A percentile compares a stretch with the other conserved stretches of the same genome.
phyloP scores from a whole-genome alignment of 2,797 vertebrate species.

The Eptatretus atami region DNA sequence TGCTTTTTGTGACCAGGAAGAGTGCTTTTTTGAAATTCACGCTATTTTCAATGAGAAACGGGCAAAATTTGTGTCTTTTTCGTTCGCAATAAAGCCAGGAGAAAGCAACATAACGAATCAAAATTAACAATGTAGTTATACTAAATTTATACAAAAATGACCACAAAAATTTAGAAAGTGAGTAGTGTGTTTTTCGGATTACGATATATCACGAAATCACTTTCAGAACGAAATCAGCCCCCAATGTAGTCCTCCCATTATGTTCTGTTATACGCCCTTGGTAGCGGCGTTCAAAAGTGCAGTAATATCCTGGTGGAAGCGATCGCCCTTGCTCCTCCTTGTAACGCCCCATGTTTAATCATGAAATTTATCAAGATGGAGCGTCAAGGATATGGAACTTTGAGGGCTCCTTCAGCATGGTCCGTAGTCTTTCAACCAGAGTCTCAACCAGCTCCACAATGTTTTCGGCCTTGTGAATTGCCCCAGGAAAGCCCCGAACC shows the following conservation, averaged over 20 bases:
- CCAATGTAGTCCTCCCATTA: too few relatives aligned
- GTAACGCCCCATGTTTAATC: not conserved
- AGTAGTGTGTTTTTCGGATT: conserved; percentile 1
- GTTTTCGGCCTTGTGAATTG: too few relatives aligned
- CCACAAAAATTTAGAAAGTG: not conserved
- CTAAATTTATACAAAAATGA: not conserved
- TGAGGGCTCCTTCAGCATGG: too few relatives aligned
- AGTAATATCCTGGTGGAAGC: not conserved
- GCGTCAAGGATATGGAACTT: too few relatives aligned
- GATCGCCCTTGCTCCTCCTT: not conserved
- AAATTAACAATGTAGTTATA: conserved; percentile 1
- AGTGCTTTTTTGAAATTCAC: not conserved
- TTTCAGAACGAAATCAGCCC: too few relatives aligned
- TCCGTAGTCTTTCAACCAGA: too few relatives aligned
- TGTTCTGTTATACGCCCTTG: not conserved
- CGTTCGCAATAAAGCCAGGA: conserved; percentile 1
- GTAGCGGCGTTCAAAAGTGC: not conserved
- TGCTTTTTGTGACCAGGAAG: not conserved
- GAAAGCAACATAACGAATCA: not conserved
- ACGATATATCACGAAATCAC: too few relatives aligned
- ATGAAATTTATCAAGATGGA: not conserved
- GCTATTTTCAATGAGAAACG: too few relatives aligned
- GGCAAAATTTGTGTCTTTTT: not conserved
- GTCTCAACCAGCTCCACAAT: too few relatives aligned
- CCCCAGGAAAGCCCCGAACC: too few relatives aligned